Conservation (phyloP, 2,888 invertebrate genomes). For the Torymus tubicola region DNA sequence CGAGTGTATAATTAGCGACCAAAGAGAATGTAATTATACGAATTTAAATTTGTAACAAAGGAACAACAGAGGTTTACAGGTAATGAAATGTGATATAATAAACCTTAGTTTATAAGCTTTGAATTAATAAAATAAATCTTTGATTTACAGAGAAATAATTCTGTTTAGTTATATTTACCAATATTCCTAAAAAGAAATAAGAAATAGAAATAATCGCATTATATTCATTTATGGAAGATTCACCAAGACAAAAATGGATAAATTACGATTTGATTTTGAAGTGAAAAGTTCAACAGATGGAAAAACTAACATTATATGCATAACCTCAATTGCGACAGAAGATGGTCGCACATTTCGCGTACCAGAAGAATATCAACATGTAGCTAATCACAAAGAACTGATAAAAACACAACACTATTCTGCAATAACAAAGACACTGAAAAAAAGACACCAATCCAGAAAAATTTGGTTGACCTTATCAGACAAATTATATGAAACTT, state of each 20-base stretch:
- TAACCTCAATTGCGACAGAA: constrained; percentile 58
- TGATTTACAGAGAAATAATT: not conserved
- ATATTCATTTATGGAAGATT: too few relatives aligned
- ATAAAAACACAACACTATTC: constrained; percentile 46
- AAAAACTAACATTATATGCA: constrained; percentile 54
- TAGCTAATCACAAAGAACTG: constrained; percentile 38
- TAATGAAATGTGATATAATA: not conserved
- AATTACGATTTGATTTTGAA: constrained; percentile 16
- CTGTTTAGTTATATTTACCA: not conserved
- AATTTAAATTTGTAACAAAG: not conserved
- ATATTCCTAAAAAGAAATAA: not conserved
- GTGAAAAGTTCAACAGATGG: constrained; percentile 38
- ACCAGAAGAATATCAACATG: constrained; percentile 50
- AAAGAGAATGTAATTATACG: not conserved
- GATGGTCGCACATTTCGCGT: constrained; percentile 50
- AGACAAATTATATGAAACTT: constrained; percentile 47
- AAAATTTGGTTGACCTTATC: constrained; percentile 58
- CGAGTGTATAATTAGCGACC: not conserved
- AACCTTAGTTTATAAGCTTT: constrained; percentile 1
- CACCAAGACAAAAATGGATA: constrained; percentile 20
- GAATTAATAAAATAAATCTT: not conserved
- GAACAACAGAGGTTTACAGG: not conserved
- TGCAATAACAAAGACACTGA: constrained; percentile 57
- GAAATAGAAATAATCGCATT: not conserved
- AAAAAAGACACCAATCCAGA: constrained; percentile 57